phyloP scores from a whole-genome alignment of 2,797 vertebrate species.

The Triplophysa yarkandensis region DNA sequence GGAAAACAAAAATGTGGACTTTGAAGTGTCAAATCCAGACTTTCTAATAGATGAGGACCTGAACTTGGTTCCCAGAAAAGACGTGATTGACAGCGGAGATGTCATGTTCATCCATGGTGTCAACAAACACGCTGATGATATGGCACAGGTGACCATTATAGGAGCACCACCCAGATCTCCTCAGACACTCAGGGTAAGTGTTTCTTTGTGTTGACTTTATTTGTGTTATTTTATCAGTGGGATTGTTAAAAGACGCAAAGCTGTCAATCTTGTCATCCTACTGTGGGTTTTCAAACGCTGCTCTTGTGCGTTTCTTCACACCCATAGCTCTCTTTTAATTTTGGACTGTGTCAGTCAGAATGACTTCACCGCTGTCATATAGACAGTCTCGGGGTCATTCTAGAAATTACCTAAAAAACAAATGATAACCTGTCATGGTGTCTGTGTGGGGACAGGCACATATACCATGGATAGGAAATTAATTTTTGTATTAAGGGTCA shows the following conservation, averaged over 20 bases:
- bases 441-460: background rate
- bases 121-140: slow-evolving; percentile 81
- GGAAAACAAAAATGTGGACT: slow-evolving; percentile 83
- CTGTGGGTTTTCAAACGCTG: slow-evolving; percentile 9
- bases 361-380: slow-evolving; percentile 24
- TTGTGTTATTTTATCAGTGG: background rate
- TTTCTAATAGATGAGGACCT: slow-evolving; percentile 84
- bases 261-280: slow-evolving; percentile 12
- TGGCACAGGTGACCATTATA: slow-evolving; percentile 82
- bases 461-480: background rate
- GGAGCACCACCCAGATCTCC: slow-evolving; percentile 69
- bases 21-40: slow-evolving; percentile 86
- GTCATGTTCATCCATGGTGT: slow-evolving; percentile 82
- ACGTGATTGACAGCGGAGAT: slow-evolving; percentile 70
- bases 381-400: slow-evolving; percentile 5
- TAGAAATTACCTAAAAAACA: slow-evolving; percentile 5
- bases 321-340: slow-evolving; percentile 22
- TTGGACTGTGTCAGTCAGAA: slow-evolving; percentile 1
- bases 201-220: slow-evolving; percentile 3
- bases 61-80: slow-evolving; percentile 78
- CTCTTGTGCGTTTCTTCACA: background rate
- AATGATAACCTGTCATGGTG: slow-evolving; percentile 17
- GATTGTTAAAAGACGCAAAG: slow-evolving; percentile 14
- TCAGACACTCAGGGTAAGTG: slow-evolving; percentile 80
- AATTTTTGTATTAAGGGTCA: background rate